Evolutionary conservation across 37 sponge, comb jelly and placozoan species (phyloP), one percentile per base, ranked within the genome.

Genomic region (Theonella swinhoei): DNA sequence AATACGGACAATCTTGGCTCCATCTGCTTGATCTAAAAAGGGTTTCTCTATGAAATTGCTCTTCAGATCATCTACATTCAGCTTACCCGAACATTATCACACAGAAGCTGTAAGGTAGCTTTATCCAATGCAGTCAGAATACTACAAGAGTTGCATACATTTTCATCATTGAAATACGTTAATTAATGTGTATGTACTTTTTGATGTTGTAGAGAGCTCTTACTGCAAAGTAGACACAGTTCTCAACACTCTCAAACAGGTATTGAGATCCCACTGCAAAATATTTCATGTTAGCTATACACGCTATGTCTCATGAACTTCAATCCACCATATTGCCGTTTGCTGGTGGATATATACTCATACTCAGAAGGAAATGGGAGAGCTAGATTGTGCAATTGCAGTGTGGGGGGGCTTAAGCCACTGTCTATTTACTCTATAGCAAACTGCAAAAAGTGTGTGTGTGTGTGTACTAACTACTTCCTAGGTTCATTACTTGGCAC

Each of bases 201-300:
- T 68, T 82, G 3, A 81, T 74, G 3, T 70, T 62, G 36, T 83
- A 68, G 68, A 92, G 64, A 37, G 84, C 92, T 41, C 71, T 26
- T 30, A 87, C 80, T 36, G 88, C 74, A 80, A 92, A 92, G 69
- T 88, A 87, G 47, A 83, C 79, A 70, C 88, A 84, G 65, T 75
- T 77, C 30, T 77, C 78, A 34, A 83, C 74, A 40, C 35, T 79
- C 3, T 17, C 14, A 26, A 89, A 81, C 25, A 77, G 77, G 29
- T 20, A 0, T 0, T 20, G 3, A 4, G 63, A 65, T 3, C 9
- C 67, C 1, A 32, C 81, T 40, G 75, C 33, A 42, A 14, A 17
- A 32, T n/a, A n/a, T n/a, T n/a, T n/a, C n/a, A n/a, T n/a, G n/a
- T n/a, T n/a, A n/a, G n/a, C n/a, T n/a, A n/a, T n/a, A n/a, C n/a